Base-by-base conservation (phyloP, 2,888 invertebrate species). In the Lasioglossum vierecki region DNA sequence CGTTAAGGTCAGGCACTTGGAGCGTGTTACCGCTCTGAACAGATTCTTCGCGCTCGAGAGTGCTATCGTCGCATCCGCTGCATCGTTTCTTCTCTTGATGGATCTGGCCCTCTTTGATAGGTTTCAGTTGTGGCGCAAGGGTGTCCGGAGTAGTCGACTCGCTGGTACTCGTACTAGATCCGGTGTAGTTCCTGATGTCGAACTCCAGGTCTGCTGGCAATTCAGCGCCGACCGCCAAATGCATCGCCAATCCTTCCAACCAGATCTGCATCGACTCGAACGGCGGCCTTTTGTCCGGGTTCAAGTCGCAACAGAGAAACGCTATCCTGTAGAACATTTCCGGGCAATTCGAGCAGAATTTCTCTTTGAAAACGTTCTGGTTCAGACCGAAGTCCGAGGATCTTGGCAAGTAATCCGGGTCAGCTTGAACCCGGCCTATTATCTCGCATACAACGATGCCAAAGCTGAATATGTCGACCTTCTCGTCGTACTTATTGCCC, bases 401-500 rank as follows among this genome's bases (percentile, higher is more conserved):
- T 66, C 99, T 96, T 4, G 99, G 99, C 89, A 99, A 95, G 94
- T 97, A 98, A 95, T 99, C 99, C 0, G 99, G 99, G 96, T 99
- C 99, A 0, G 99, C 99, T 87, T 98, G 97, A 8, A 99, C 98
- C 70, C 99, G 96, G 0, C 99, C 99, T 93, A 99, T 99, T 91
- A 99, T 98, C 97, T 99, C 99, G 94, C 99, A 99, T 5, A 99
- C 95, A 84, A 99, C 97, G 88, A 99, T 99, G 53, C 99, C 99
- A 95, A 98, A 99, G 44, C 99, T 99, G 95, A 99, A 99, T 85
- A 99, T 97, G 93, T 99, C 99, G 0, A 99, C 99, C 95, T 98
- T 98, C 94, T 99, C 99, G 93, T 99, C 99, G 94, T 99, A 99
- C 89, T 98, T 98, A 92, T 98, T 98, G 35, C 99, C 99, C 94